A percentile compares a stretch with the other conserved stretches of the same genome.
Conservation (phyloP, 2,113 vertebrate species). For the Struthidea cinerea region DNA sequence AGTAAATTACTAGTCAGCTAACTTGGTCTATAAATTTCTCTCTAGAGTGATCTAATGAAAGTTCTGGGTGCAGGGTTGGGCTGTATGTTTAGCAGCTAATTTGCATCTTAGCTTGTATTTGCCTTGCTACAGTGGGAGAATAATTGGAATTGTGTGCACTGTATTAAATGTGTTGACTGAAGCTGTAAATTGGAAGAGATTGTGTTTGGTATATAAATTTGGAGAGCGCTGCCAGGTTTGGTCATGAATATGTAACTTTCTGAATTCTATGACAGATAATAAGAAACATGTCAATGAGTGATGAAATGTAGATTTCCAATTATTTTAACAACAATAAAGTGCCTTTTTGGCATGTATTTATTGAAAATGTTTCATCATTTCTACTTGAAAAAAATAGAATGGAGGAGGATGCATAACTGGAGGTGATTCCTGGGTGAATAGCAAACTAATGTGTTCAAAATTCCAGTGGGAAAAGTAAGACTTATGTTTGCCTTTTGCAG, state of each 20-base stretch:
- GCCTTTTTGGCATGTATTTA: neutral
- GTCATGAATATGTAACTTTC: slow-evolving; percentile 14
- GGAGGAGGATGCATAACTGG: neutral
- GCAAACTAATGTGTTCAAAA: neutral
- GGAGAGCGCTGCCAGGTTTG: neutral
- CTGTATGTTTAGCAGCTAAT: slow-evolving; percentile 12
- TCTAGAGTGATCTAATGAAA: neutral
- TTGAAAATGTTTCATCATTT: neutral
- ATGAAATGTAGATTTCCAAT: neutral
- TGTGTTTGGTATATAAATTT: slow-evolving; percentile 23
- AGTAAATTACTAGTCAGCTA: neutral
- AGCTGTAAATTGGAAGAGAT: slow-evolving; percentile 28
- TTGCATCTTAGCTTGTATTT: slow-evolving; percentile 21
- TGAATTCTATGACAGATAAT: neutral
- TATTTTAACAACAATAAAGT: neutral
- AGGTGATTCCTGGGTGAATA: neutral
- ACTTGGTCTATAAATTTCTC: slow-evolving; percentile 15
- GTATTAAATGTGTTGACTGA: slow-evolving; percentile 24
- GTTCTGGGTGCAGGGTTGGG: neutral
- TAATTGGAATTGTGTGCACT: neutral
- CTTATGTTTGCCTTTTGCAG: neutral
- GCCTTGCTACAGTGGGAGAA: slow-evolving; percentile 10
- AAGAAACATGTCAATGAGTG: neutral
- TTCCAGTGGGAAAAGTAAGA: neutral
- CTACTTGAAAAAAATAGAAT: neutral